Evolutionary conservation across 2,888 invertebrate genomes (phyloP).

Genomic region (Pteria penguin): DNA sequence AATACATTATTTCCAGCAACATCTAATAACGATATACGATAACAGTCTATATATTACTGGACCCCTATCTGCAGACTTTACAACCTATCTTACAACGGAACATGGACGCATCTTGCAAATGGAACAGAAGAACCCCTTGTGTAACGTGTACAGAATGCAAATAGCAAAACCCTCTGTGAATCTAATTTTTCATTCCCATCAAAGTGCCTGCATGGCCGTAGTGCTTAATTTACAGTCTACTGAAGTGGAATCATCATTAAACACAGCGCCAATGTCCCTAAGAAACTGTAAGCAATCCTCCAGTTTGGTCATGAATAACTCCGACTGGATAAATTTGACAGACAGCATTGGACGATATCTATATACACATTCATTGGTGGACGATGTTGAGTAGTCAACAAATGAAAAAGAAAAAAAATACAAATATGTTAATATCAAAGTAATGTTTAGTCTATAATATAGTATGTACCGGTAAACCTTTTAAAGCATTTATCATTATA

Average conservation of each 20-base stretch:
- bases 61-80: too few relatives aligned
- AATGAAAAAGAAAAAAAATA: constrained; percentile 64
- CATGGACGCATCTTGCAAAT: constrained; percentile 6
- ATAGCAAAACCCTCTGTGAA: background rate
- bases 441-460: too few relatives aligned
- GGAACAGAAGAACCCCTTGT: background rate
- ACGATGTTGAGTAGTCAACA: constrained; percentile 51
- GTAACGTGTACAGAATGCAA: too few relatives aligned
- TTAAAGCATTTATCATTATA: too few relatives aligned
- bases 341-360: constrained; percentile 96
- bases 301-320: constrained; percentile 92
- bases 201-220: constrained; percentile 53
- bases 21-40: too few relatives aligned
- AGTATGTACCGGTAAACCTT: too few relatives aligned
- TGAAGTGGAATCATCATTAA: constrained; percentile 81
- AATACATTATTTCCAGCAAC: too few relatives aligned
- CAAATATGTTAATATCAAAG: constrained; percentile 38
- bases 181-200: constrained; percentile 9
- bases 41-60: too few relatives aligned
- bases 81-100: too few relatives aligned
- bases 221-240: constrained; percentile 90
- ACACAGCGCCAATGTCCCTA: constrained; percentile 87
- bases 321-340: constrained; percentile 90
- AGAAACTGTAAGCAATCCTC: constrained; percentile 94
- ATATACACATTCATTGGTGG: constrained; percentile 72